Conservation (phyloP, 1,140 invertebrate genomes). For the Hyles vespertilio region DNA sequence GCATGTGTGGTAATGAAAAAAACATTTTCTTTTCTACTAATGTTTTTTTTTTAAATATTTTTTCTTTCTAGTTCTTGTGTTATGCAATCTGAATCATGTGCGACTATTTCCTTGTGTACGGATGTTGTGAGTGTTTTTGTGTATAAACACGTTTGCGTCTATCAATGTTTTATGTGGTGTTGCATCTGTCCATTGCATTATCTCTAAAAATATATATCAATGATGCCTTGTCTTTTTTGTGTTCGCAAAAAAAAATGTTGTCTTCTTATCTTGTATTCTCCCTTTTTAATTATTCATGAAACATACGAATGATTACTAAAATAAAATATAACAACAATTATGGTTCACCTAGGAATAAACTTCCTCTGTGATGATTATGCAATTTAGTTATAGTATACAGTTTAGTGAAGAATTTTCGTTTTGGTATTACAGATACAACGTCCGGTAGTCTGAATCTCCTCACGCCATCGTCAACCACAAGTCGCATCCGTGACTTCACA, state of each 20-base stretch:
- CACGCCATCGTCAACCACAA: constrained; percentile 77
- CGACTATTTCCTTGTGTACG: constrained; percentile 45
- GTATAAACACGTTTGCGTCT: not conserved
- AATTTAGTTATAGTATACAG: no score
- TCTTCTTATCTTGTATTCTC: no score
- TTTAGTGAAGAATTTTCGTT: not conserved
- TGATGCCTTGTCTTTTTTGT: no score
- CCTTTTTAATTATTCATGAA: no score
- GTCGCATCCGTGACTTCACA: constrained; percentile 77
- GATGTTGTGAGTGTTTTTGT: constrained; percentile 17
- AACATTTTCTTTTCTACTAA: not conserved
- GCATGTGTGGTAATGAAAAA: constrained; percentile 7
- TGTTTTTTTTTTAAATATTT: constrained; percentile 3
- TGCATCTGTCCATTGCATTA: not conserved
- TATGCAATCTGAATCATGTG: constrained; percentile 30
- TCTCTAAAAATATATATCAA: no score
- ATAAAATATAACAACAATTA: no score
- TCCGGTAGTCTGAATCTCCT: constrained; percentile 77
- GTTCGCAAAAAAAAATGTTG: no score
- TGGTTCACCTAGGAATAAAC: no score
- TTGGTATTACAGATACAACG: constrained; percentile 69
- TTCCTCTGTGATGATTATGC: no score
- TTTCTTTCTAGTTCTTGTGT: constrained; percentile 5
- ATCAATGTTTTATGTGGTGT: not conserved
- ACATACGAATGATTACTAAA: no score